These are phyloP conservation scores for Sebastes minor DNA, from an alignment of 2,797 vertebrate genomes.

Conservation along the genomic window DNA sequence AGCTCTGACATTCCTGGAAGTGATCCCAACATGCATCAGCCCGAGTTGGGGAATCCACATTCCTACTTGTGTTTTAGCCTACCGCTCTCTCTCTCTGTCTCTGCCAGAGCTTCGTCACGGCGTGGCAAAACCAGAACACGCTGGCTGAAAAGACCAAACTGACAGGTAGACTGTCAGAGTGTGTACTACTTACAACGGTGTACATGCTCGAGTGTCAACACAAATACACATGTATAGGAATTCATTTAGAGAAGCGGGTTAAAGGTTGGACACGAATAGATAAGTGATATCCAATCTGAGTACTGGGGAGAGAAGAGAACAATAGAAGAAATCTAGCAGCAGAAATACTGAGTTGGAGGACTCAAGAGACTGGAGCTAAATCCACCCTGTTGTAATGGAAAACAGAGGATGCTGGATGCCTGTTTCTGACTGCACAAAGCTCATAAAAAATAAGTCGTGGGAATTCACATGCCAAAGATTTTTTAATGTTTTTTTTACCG, in stretches of 20 bases:
- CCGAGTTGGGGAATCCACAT: neutral
- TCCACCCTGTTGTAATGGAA: neutral
- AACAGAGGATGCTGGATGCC: neutral
- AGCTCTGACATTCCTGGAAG: slow-evolving; percentile 54
- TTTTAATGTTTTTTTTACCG: too few species aligned
- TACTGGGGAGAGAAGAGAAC: neutral
- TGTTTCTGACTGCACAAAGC: neutral
- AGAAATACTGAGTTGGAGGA: neutral
- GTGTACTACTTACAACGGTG: neutral
- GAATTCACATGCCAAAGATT: neutral
- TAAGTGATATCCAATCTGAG: neutral
- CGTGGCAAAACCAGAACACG: neutral
- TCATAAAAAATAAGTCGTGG: neutral
- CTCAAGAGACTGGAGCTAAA: neutral
- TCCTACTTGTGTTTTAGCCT: neutral
- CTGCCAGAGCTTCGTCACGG: neutral
- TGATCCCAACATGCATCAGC: slow-evolving; percentile 31
- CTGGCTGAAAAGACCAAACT: neutral
- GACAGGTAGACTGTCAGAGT: neutral
- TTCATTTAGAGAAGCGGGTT: neutral
- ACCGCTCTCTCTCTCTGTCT: neutral
- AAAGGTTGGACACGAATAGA: neutral
- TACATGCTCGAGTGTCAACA: neutral
- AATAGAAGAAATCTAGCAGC: neutral
- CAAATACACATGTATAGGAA: neutral